Conservation (phyloP, 2,113 vertebrate species). For the Colinus virginianus region DNA sequence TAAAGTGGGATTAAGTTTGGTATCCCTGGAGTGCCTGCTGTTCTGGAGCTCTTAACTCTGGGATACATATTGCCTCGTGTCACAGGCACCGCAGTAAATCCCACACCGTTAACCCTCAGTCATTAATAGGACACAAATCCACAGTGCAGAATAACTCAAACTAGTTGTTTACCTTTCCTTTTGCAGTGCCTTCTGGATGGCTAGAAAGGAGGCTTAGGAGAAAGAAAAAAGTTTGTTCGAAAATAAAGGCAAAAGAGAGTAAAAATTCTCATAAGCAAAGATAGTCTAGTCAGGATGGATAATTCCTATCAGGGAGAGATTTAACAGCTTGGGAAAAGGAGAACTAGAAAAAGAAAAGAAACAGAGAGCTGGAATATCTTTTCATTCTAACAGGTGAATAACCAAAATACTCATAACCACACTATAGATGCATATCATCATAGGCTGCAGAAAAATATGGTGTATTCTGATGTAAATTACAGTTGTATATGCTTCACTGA, state of each 20-base stretch:
- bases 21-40: not conserved
- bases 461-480: not conserved
- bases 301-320: not conserved
- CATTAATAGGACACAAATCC: slow-evolving; percentile 30
- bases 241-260: slow-evolving; percentile 19
- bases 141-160: slow-evolving; percentile 5
- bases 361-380: not conserved
- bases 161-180: slow-evolving; percentile 49
- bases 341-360: not conserved
- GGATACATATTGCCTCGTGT: slow-evolving; percentile 30
- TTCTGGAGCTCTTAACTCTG: slow-evolving; percentile 29
- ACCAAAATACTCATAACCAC: not conserved
- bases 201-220: not conserved
- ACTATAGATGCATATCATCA: not conserved
- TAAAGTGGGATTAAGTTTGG: slow-evolving; percentile 20
- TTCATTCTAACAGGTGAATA: not conserved
- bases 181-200: slow-evolving; percentile 23
- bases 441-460: not conserved
- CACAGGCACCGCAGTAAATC: slow-evolving; percentile 40
- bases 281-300: not conserved
- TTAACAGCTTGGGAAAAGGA: not conserved
- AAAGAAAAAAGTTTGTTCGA: not conserved
- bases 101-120: slow-evolving; percentile 15
- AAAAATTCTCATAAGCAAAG: not conserved
- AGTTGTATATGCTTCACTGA: not conserved